These are phyloP conservation scores for Gryllus bimaculatus DNA, from an alignment of 1,140 invertebrate genomes.

Conservation along the genomic window DNA sequence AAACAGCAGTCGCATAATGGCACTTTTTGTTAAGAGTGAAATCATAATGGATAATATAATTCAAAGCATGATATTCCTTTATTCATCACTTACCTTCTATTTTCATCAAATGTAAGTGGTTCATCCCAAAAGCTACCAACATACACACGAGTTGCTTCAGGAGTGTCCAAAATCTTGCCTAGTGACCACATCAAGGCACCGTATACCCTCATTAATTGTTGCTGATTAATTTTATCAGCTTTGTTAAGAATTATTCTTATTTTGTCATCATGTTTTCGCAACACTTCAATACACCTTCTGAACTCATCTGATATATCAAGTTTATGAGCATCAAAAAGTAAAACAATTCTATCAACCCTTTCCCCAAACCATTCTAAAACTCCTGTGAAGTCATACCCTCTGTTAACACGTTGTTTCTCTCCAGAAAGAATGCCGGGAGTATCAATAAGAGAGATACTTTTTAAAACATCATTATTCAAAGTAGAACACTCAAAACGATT, in stretches of 20 bases:
- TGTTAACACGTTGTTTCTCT: constrained; percentile 92
- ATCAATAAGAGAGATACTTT: constrained; percentile 92
- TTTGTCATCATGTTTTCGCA: constrained; percentile 95
- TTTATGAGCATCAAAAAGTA: constrained; percentile 99
- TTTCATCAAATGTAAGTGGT: constrained; percentile 83
- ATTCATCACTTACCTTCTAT: constrained; percentile 40
- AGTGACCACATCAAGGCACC: constrained; percentile 98
- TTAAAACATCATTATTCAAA: constrained; percentile 73
- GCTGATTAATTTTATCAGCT: constrained; percentile 97
- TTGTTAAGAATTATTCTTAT: constrained; percentile 98
- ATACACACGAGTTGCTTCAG: constrained; percentile 96
- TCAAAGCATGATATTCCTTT: not conserved
- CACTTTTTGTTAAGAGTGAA: not conserved
- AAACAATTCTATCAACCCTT: constrained; percentile 91
- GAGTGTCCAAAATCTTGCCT: constrained; percentile 91
- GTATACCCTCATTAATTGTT: constrained; percentile 97
- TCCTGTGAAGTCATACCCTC: constrained; percentile 96
- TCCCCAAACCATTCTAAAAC: constrained; percentile 99
- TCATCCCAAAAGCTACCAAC: constrained; percentile 98
- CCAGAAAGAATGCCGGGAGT: constrained; percentile 90
- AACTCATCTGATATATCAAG: constrained; percentile 99
- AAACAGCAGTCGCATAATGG: not conserved
- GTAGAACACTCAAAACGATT: constrained; percentile 93
- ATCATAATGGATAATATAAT: not conserved
- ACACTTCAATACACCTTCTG: constrained; percentile 82